Evolutionary conservation across 2,888 invertebrate genomes (phyloP).

Genomic region (Protodeltote pygarga): DNA sequence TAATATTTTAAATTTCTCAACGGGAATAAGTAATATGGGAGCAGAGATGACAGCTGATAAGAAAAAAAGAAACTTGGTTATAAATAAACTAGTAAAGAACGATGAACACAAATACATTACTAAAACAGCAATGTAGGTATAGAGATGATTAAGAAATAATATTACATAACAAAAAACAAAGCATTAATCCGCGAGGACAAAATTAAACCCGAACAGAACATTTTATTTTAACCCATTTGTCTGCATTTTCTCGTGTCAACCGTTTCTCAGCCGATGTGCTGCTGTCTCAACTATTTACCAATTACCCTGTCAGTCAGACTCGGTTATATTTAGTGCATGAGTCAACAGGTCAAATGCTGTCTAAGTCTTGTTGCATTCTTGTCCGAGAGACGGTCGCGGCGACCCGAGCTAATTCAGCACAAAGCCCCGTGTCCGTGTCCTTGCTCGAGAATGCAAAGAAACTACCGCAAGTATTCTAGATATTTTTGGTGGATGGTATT

Average conservation of each 20-base stretch:
- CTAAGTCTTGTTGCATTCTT: slow-evolving; percentile 47
- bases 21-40: too few species aligned
- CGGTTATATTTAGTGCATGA: slow-evolving; percentile 35
- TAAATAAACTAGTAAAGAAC: too few species aligned
- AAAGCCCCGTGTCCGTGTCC: slow-evolving; percentile 43
- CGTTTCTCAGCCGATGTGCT: slow-evolving; percentile 20
- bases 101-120: too few species aligned
- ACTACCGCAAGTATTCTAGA: slow-evolving; percentile 17
- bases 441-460: slow-evolving; percentile 43
- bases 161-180: too few species aligned
- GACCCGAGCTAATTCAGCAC: slow-evolving; percentile 37
- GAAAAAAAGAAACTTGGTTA: too few species aligned
- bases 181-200: too few species aligned
- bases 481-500: slow-evolving; percentile 31
- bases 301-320: slow-evolving; percentile 24
- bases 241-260: slow-evolving; percentile 2
- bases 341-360: slow-evolving; percentile 40
- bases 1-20: too few species aligned
- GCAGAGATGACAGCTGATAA: too few species aligned
- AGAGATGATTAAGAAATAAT: too few species aligned
- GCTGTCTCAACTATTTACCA: slow-evolving; percentile 25
- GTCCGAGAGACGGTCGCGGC: slow-evolving; percentile 1
- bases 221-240: slow-evolving; percentile 2
- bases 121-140: too few species aligned
- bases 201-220: neutral